Conservation (phyloP, 1,140 invertebrate genomes). For the honey bee (Apis mellifera) region DNA sequence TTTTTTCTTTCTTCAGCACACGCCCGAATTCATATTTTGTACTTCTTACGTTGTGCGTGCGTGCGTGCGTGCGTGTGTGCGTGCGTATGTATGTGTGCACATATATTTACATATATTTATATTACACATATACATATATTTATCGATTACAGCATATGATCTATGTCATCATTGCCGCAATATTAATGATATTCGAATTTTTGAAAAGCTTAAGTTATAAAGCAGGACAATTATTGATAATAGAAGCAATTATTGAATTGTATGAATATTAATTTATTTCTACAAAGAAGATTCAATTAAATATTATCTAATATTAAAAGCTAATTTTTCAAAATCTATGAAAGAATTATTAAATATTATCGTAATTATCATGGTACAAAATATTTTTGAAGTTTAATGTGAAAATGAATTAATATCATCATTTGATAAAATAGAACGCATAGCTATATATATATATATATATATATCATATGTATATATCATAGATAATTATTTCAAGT, state of each 20-base stretch:
- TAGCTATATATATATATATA: not conserved
- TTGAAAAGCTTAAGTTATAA: not conserved
- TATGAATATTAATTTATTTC: not conserved
- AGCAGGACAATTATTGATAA: not conserved
- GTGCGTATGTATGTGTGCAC: too few species aligned
- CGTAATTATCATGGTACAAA: not conserved
- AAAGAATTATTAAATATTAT: not conserved
- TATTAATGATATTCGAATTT: constrained; percentile 7
- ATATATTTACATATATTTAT: too few species aligned
- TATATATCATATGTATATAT: not conserved
- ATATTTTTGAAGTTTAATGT: not conserved
- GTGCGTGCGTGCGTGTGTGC: too few species aligned
- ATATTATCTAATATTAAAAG: not conserved
- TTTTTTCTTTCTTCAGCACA: not conserved
- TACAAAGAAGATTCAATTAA: not conserved
- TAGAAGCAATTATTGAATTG: not conserved
- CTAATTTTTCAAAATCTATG: not conserved
- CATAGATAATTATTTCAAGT: too few species aligned
- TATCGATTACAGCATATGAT: not conserved
- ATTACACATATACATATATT: not conserved
- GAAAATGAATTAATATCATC: not conserved
- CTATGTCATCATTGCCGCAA: constrained; percentile 3
- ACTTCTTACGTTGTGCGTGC: too few species aligned
- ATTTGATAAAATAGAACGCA: constrained; percentile 12
- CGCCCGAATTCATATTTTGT: constrained; percentile 5